Evolutionary conservation across 2,888 invertebrate genomes (phyloP), one percentile per base, ranked within the genome.

Genomic region (Scelioninae gen. 1): DNA sequence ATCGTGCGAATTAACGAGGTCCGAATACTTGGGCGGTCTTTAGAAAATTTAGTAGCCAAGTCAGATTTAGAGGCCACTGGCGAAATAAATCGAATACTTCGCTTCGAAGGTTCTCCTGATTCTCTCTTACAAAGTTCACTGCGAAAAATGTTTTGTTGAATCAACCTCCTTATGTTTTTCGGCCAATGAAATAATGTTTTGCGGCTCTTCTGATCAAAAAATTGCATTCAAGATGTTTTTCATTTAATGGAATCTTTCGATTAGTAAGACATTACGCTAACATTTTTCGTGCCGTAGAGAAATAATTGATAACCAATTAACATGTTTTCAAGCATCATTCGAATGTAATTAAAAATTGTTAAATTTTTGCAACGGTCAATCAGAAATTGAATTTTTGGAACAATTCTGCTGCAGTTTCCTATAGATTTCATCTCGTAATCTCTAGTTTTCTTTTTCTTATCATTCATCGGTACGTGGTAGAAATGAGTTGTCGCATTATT

Each of bases 401-500:
- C 34, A 40, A 43, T 66, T 23, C 49, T 38, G 38, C 31, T 16
- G 51, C 53, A 56, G 31, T 63, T 43, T 31, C 56, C 43, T 60
- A 65, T 58, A 43, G 15, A 16, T 32, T 13, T n/a, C 43, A 29
- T 23, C 38, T 32, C 13, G 53, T 11, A 56, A 60, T 58, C 16
- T 49, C 32, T n/a, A n/a, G 15, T 85, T 78, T 76, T 87, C 86
- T 87, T 78, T 77, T 87, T 86, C 88, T 91, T 90, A 91, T 91
- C 90, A 89, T 87, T 85, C 87, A 89, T 88, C 87, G 85, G 86
- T 85, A 87, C 86, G 85, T 81, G 88, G 87, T 87, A 89, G 89
- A 90, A 91, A 91, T 91, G 90, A 91, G 89, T 91, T 86, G 88
- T 83, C 88, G 88, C 88, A 91, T 91, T 90, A 91, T 90, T 91